Percentiles rank a stretch among this genome's conserved stretches.
phyloP scores from a whole-genome alignment of 2,797 vertebrate genomes.

The Microcaecilia unicolor region DNA sequence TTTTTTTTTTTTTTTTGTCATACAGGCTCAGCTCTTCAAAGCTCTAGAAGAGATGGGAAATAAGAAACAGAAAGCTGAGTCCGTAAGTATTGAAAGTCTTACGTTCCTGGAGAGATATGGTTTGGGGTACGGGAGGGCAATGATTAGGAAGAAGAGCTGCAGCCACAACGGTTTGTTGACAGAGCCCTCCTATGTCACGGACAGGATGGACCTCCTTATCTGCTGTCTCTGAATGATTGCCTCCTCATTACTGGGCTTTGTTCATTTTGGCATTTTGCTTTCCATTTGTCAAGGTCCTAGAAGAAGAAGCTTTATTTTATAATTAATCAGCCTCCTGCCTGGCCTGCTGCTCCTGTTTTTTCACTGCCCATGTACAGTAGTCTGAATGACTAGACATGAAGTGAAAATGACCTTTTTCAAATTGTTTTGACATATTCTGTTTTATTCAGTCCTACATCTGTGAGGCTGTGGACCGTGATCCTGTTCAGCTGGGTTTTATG shows the following conservation, averaged over 20 bases:
- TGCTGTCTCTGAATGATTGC: neutral
- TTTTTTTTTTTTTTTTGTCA: constrained; percentile 18
- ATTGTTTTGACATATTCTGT: too few relatives aligned
- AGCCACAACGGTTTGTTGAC: too few relatives aligned
- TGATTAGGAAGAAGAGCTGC: too few relatives aligned
- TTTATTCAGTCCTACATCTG: too few relatives aligned
- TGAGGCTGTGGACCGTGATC: too few relatives aligned
- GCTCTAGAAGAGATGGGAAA: constrained; percentile 72
- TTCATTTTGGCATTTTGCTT: neutral
- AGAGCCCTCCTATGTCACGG: rapidly evolving
- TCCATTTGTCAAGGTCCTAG: constrained; percentile 5
- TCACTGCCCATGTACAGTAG: too few relatives aligned
- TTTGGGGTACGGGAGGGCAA: neutral
- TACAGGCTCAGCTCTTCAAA: constrained; percentile 74
- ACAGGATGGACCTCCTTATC: neutral
- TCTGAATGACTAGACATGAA: too few relatives aligned
- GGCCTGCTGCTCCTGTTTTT: too few relatives aligned
- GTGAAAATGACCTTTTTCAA: too few relatives aligned
- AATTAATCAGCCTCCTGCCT: constrained; percentile 15
- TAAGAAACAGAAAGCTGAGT: constrained; percentile 77
- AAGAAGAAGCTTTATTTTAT: constrained; percentile 17
- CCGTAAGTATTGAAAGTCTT: constrained; percentile 60
- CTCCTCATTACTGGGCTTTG: neutral
- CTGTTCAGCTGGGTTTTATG: too few relatives aligned
- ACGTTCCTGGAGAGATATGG: too few relatives aligned